Evolutionary conservation across 2,797 vertebrate genomes (phyloP), one percentile per base, ranked within the genome.

Genomic region (Cephalopachus bancanus): DNA sequence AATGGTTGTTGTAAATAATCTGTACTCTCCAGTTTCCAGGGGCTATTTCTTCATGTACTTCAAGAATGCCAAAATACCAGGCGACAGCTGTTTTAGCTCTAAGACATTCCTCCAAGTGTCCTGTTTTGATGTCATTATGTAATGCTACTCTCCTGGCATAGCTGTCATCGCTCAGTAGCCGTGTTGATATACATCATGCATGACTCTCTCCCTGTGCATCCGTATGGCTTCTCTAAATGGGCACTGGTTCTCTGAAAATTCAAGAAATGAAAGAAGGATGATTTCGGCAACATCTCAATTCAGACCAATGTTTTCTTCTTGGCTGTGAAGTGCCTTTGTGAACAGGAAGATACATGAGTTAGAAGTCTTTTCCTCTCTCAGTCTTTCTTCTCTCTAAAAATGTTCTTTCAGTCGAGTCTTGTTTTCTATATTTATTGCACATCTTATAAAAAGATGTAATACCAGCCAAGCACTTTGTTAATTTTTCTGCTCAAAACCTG

Each of bases 31-130:
- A 0, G 76, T 94, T 95, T 97, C 94, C 74, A 97, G 55, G 37
- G 30, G 8, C 95, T 89, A 16, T 96, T 96, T 97, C 97, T 95
- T 85, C 94, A 26, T 89, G 69, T 86, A 71, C 87, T 87, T 94
- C 22, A 74, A 59, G 80, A 94, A 93, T 74, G 55, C 94, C 96
- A 94, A 49, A 96, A 83, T 94, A 80, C 78, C 94, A 91, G 37
- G 85, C 89, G 85, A 78, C 96, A 96, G 94, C 94, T 91, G 85
- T 89, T 89, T 91, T 22, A 84, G 88, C 71, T 91, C 85, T 81
- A 24, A 95, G 92, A 69, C 83, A 81, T 91, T 89, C 92, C 90
- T 95, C 75, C 75, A 69, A 37, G 95, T 64, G 65, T 83, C 92
- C 95, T 96, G 57, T 91, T 96, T 96, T 93, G 14, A 74, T 74